phyloP scores from a whole-genome alignment of 2,797 vertebrate species.

The Tokudaia muenninki region DNA sequence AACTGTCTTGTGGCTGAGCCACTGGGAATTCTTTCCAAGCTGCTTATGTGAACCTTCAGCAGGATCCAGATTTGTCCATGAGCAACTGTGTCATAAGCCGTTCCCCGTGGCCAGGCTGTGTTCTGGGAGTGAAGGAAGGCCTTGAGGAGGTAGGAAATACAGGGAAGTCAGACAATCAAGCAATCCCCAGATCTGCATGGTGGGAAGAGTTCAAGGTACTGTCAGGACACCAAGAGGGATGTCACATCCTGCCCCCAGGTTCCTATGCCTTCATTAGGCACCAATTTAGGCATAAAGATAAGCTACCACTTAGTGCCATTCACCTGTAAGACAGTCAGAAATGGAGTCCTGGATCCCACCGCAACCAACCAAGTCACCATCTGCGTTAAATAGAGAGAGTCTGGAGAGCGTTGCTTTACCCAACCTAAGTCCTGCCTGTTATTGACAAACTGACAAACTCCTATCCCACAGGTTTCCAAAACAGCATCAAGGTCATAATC shows the following conservation, averaged over 20 bases:
- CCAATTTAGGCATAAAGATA: not conserved
- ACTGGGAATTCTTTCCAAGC: not conserved
- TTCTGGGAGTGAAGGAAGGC: not conserved
- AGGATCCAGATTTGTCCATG: not conserved
- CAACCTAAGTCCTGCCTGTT: no score
- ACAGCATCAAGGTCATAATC: not conserved
- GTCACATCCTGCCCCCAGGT: not conserved
- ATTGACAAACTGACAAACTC: not conserved
- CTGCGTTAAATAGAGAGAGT: not conserved
- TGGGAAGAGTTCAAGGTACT: not conserved
- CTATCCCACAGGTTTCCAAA: not conserved
- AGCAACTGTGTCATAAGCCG: not conserved
- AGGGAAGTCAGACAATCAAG: not conserved
- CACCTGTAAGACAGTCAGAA: not conserved
- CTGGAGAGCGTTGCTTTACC: not conserved
- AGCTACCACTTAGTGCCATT: accelerated
- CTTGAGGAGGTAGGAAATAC: no score
- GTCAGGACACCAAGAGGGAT: not conserved
- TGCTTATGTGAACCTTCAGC: not conserved
- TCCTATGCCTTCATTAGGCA: not conserved
- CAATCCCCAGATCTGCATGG: not conserved
- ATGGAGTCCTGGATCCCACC: not conserved
- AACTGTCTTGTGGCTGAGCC: not conserved
- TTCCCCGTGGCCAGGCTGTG: not conserved
- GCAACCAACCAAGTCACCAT: not conserved